These are phyloP conservation scores for Enoplolaimus lenunculus DNA, from an alignment of 2,888 invertebrate species.

Conservation along the genomic window DNA sequence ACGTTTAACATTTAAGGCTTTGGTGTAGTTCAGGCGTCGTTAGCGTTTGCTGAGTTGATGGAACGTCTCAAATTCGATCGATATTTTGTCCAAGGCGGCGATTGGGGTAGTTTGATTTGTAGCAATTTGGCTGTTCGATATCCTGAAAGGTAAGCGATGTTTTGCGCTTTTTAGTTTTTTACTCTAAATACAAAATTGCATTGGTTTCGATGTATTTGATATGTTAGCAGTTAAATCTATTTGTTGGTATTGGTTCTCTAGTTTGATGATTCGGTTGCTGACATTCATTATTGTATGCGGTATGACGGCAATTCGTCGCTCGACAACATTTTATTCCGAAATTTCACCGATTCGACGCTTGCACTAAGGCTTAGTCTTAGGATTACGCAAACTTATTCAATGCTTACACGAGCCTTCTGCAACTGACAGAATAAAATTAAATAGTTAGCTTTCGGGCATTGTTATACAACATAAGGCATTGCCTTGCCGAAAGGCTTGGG, in stretches of 20 bases:
- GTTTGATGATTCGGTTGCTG: slow-evolving; percentile 12
- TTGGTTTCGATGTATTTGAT: not conserved
- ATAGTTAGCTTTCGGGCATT: too few relatives aligned
- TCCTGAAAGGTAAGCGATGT: slow-evolving; percentile 49
- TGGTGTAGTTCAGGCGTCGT: slow-evolving; percentile 35
- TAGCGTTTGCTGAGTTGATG: slow-evolving; percentile 55
- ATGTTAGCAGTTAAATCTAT: not conserved
- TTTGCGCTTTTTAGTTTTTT: slow-evolving; percentile 23
- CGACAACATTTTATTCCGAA: too few relatives aligned
- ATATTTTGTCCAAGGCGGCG: slow-evolving; percentile 62
- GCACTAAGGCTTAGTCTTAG: too few relatives aligned
- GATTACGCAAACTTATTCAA: too few relatives aligned
- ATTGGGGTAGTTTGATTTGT: slow-evolving; percentile 61
- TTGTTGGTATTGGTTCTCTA: slow-evolving; percentile 13
- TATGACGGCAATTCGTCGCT: too few relatives aligned
- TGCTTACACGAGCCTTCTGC: too few relatives aligned
- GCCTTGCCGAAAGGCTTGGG: too few relatives aligned
- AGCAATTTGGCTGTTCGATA: slow-evolving; percentile 53
- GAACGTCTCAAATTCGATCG: slow-evolving; percentile 53
- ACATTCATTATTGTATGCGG: not conserved
- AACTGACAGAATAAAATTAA: too few relatives aligned
- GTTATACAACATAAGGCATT: too few relatives aligned
- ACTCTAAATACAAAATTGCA: slow-evolving; percentile 2
- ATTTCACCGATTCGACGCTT: too few relatives aligned
- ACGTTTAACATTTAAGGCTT: slow-evolving; percentile 33